Evolutionary conservation across 2,888 invertebrate species (phyloP).

Genomic region (Hypercompe scribonia): DNA sequence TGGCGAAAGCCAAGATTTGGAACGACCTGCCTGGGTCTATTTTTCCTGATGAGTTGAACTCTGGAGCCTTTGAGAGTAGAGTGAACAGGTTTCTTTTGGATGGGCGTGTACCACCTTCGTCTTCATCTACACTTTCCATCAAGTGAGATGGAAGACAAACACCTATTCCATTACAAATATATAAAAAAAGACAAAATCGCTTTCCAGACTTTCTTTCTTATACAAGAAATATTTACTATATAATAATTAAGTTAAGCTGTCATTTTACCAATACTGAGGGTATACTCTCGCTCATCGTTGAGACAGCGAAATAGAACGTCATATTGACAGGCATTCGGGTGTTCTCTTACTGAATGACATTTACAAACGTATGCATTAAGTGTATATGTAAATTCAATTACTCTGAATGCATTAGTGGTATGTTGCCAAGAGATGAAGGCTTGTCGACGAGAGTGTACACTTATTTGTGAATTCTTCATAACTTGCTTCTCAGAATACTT

Average conservation of each 20-base stretch:
- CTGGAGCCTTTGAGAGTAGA: no score
- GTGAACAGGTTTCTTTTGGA: no score
- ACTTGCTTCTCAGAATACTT: slow-evolving; percentile 50
- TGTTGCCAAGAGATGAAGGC: slow-evolving; percentile 16
- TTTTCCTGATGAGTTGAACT: no score
- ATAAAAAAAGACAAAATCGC: no score
- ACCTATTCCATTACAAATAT: no score
- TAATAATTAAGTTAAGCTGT: neutral
- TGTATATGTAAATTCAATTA: slow-evolving; percentile 8
- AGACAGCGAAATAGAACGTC: neutral
- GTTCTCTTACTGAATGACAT: neutral
- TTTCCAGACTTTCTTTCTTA: no score
- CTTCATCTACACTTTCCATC: no score
- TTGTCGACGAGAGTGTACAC: slow-evolving; percentile 27
- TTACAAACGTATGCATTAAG: neutral
- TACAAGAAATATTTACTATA: neutral
- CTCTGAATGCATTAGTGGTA: slow-evolving; percentile 21
- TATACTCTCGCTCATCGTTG: neutral
- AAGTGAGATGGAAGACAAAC: no score
- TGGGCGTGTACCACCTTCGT: no score
- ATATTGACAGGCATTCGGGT: neutral
- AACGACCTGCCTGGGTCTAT: no score
- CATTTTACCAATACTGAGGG: neutral
- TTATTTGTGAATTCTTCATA: slow-evolving; percentile 54
- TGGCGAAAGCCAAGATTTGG: no score